Percentiles rank a stretch among this genome's conserved stretches.
phyloP scores from a whole-genome alignment of 30 jellyfish, hydroid and myxozoan species.

The Aurelia coerulea region DNA sequence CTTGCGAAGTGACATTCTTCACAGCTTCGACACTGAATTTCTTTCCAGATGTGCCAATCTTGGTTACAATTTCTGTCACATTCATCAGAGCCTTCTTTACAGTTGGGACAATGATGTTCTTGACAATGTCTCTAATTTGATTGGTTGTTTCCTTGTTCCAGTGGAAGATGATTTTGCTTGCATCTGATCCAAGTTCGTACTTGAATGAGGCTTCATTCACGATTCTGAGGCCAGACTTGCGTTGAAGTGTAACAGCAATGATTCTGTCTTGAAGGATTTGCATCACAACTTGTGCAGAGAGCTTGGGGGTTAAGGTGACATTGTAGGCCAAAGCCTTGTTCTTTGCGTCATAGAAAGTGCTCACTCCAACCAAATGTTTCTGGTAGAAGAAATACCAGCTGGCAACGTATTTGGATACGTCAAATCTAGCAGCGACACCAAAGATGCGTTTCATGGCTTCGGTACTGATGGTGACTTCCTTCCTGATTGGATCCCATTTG shows the following conservation, averaged over 20 bases:
- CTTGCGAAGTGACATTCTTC: conserved; percentile 34
- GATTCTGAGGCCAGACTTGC: conserved; percentile 63
- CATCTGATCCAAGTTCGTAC: conserved; percentile 73
- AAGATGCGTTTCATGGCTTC: conserved; percentile 54
- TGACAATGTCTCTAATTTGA: conserved; percentile 49
- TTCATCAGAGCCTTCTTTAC: conserved; percentile 41
- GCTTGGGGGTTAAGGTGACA: conserved; percentile 81
- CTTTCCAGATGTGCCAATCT: conserved; percentile 35
- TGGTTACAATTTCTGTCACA: conserved; percentile 27
- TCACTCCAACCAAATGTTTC: conserved; percentile 74
- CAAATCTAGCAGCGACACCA: conserved; percentile 86
- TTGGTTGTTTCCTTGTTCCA: conserved; percentile 91
- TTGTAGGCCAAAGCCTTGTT: conserved; percentile 81
- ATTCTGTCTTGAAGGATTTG: conserved; percentile 80
- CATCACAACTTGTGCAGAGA: conserved; percentile 73
- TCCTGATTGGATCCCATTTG: conserved; percentile 60
- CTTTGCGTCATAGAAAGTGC: conserved; percentile 59
- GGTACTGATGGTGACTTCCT: conserved; percentile 74
- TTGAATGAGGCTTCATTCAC: conserved; percentile 85
- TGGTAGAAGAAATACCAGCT: conserved; percentile 79
- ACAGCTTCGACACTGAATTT: conserved; percentile 47
- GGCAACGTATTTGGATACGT: conserved; percentile 54
- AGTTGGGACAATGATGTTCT: conserved; percentile 46
- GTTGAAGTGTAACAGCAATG: conserved; percentile 75
- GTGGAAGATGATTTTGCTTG: conserved; percentile 79